Percentiles rank a stretch among this genome's conserved stretches.
Conservation (phyloP, 2,888 invertebrate species). For the Macaria notata region DNA sequence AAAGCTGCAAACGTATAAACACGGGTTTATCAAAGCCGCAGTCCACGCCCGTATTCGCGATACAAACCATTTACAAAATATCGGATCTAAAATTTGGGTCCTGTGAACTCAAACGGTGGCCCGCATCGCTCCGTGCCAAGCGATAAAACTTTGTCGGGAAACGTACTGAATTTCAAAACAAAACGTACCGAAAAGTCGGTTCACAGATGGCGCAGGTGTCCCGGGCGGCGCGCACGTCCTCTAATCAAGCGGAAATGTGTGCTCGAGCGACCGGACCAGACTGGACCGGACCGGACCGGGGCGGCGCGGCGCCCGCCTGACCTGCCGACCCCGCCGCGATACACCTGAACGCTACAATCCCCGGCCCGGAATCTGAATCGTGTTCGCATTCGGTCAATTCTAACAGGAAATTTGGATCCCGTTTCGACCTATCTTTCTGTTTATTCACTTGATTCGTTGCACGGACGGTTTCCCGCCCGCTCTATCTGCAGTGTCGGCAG, state of each 20-base stretch:
- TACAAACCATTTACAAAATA: slow-evolving; percentile 14
- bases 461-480: slow-evolving; percentile 24
- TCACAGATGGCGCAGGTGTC: slow-evolving; percentile 70
- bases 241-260: slow-evolving; percentile 79
- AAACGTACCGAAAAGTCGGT: slow-evolving; percentile 66
- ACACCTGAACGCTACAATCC: slow-evolving; percentile 50
- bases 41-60: slow-evolving; percentile 14
- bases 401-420: slow-evolving; percentile 55
- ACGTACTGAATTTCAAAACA: slow-evolving; percentile 66
- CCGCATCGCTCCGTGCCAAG: slow-evolving; percentile 60
- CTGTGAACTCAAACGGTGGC: slow-evolving; percentile 55
- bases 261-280: slow-evolving; percentile 57
- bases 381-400: slow-evolving; percentile 54
- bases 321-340: slow-evolving; percentile 48
- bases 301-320: slow-evolving; percentile 34
- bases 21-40: slow-evolving; percentile 1
- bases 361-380: slow-evolving; percentile 53
- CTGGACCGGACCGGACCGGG: slow-evolving; percentile 28
- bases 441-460: slow-evolving; percentile 45
- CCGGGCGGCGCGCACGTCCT: slow-evolving; percentile 61
- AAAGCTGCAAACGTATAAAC: slow-evolving; percentile 20
- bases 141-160: slow-evolving; percentile 67
- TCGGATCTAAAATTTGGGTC: slow-evolving; percentile 26
- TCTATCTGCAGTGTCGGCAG: slow-evolving; percentile 19
- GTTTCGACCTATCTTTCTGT: slow-evolving; percentile 48